A percentile compares a stretch with the other conserved stretches of the same genome.
Conservation (phyloP, 2,888 invertebrate species). For the Polia nebulosa region DNA sequence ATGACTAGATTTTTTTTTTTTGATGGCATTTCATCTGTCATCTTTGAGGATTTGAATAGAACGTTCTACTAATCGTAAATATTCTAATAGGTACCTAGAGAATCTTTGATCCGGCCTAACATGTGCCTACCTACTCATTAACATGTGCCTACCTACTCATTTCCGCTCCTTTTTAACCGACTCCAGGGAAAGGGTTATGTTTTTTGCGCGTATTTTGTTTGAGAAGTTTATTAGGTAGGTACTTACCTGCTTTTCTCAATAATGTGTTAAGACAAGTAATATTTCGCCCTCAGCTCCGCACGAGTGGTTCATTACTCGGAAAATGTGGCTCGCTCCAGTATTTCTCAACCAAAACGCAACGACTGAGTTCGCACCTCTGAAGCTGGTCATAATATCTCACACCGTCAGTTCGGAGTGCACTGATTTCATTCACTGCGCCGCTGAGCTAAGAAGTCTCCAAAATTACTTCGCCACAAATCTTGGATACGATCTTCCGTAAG, state of each 20-base stretch:
- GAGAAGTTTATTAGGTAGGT: too few species aligned
- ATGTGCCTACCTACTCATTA: too few species aligned
- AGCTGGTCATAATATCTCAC: constrained; percentile 82
- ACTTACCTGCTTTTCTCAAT: not conserved
- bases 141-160: too few species aligned
- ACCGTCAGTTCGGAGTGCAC: constrained; percentile 78
- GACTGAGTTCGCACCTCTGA: constrained; percentile 74
- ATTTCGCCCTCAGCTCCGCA: constrained; percentile 75
- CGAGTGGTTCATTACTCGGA: constrained; percentile 82
- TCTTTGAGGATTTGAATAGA: too few species aligned
- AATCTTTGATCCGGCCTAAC: too few species aligned
- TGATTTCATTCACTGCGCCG: constrained; percentile 77
- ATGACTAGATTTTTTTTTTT: too few species aligned
- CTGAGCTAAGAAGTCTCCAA: constrained; percentile 79
- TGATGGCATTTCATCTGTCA: too few species aligned
- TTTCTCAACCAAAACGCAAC: constrained; percentile 56
- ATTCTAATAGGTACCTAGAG: too few species aligned
- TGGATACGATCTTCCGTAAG: constrained; percentile 68
- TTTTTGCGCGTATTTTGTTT: too few species aligned
- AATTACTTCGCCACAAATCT: constrained; percentile 63
- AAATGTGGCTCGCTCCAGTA: constrained; percentile 80
- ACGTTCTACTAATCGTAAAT: too few species aligned
- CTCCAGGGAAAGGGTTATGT: too few species aligned
- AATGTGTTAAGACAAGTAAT: not conserved
- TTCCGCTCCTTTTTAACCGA: too few species aligned